Percentiles rank a stretch among this genome's conserved stretches.
Evolutionary conservation across 2,113 vertebrate species (phyloP).

Genomic region (Petroica traversi): DNA sequence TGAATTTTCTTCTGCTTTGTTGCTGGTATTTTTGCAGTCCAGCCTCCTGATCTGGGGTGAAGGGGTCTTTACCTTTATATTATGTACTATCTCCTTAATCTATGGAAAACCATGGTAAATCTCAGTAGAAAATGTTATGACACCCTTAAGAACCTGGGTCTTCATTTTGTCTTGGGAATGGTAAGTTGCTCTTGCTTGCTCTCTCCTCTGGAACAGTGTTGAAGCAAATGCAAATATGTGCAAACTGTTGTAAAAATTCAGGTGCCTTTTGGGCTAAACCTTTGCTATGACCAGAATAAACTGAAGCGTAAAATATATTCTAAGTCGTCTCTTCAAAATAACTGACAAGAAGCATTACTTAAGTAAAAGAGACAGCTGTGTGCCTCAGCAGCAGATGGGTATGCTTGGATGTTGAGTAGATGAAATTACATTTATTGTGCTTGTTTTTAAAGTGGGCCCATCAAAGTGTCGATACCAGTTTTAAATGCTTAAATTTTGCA

Average conservation of each 20-base stretch:
- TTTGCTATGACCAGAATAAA: background rate
- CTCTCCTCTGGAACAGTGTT: background rate
- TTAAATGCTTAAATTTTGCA: background rate
- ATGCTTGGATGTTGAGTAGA: background rate
- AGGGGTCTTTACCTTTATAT: background rate
- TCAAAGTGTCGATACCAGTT: background rate
- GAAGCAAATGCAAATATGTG: background rate
- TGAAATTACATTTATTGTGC: slow-evolving; percentile 64
- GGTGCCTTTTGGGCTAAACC: background rate
- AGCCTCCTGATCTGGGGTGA: background rate
- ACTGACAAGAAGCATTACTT: slow-evolving; percentile 14
- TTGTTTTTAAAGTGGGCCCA: slow-evolving; percentile 31
- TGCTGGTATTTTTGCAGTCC: background rate
- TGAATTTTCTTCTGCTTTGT: background rate
- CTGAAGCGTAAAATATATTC: background rate
- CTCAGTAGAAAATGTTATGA: background rate
- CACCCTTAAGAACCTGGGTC: background rate
- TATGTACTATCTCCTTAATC: background rate
- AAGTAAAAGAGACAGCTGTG: slow-evolving; percentile 55
- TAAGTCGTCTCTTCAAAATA: slow-evolving; percentile 1
- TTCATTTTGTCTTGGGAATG: background rate
- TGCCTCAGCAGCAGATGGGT: slow-evolving; percentile 15
- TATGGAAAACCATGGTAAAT: background rate
- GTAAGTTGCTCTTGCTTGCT: background rate
- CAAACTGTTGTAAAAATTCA: background rate